Evolutionary conservation across 2,888 invertebrate species (phyloP).

Genomic region (Prenolepis imparis): DNA sequence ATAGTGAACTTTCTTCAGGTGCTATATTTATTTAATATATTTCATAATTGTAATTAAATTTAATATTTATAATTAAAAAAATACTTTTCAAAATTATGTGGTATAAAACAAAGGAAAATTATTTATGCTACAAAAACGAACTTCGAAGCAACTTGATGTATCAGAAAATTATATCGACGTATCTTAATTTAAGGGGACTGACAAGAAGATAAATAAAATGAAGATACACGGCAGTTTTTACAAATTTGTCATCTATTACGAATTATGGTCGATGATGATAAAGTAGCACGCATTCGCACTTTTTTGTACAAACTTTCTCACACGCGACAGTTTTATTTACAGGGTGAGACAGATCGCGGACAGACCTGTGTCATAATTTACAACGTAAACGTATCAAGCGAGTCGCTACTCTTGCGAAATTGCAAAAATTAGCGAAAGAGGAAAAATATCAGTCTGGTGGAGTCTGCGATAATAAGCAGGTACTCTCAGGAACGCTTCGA

Average conservation of each 20-base stretch:
- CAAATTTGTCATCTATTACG: slow-evolving; percentile 82
- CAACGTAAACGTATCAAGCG: slow-evolving; percentile 64
- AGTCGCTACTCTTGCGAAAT: slow-evolving; percentile 42
- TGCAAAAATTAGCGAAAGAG: slow-evolving; percentile 35
- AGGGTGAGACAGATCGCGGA: slow-evolving; percentile 28
- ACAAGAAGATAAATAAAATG: neutral
- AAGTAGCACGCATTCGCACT: slow-evolving; percentile 68
- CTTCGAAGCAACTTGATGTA: neutral
- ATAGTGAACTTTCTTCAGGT: neutral
- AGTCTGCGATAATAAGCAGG: slow-evolving; percentile 55
- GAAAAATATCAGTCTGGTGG: slow-evolving; percentile 82
- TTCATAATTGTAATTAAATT: neutral
- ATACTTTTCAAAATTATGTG: neutral
- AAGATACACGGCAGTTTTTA: slow-evolving; percentile 33
- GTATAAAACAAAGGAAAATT: neutral
- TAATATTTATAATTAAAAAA: neutral
- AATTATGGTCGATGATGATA: slow-evolving; percentile 81
- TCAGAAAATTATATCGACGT: neutral
- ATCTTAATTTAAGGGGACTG: neutral
- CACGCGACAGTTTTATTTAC: slow-evolving; percentile 59
- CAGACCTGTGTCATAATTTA: slow-evolving; percentile 79
- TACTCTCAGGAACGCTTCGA: slow-evolving; percentile 32
- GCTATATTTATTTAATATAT: no score
- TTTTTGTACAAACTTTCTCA: slow-evolving; percentile 80
- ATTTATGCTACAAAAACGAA: neutral